Evolutionary conservation across 2,888 invertebrate species (phyloP).

Genomic region (Eulithis prunata): DNA sequence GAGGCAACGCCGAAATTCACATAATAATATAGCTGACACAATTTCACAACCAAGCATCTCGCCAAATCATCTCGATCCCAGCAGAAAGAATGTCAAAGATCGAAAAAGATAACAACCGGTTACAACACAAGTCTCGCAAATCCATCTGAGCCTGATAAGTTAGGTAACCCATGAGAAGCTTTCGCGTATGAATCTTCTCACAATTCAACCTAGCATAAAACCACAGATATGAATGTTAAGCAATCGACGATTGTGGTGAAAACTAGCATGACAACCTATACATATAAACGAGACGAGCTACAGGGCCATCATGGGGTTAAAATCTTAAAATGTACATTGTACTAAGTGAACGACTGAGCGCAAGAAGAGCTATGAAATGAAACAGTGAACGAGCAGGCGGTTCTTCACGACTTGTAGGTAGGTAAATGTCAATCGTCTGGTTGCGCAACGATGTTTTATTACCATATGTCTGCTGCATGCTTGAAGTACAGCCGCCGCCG

Average conservation of each 20-base stretch:
- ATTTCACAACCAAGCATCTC: slow-evolving; percentile 34
- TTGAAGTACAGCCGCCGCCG: slow-evolving; percentile 52
- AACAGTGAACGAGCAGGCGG: slow-evolving; percentile 50
- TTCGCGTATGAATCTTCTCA: slow-evolving; percentile 55
- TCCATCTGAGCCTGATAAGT: slow-evolving; percentile 42
- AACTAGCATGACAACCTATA: slow-evolving; percentile 39
- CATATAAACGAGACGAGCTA: slow-evolving; percentile 25
- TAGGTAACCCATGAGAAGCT: slow-evolving; percentile 54
- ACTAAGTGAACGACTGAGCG: slow-evolving; percentile 5
- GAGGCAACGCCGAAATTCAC: slow-evolving; percentile 22
- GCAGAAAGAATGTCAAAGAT: slow-evolving; percentile 41
- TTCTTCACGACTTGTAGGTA: slow-evolving; percentile 59
- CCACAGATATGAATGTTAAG: slow-evolving; percentile 43
- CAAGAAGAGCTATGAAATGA: slow-evolving; percentile 52
- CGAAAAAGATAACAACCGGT: slow-evolving; percentile 39
- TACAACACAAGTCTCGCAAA: slow-evolving; percentile 39
- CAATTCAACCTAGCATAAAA: slow-evolving; percentile 50
- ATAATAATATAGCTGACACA: slow-evolving; percentile 27
- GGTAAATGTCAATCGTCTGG: slow-evolving; percentile 75
- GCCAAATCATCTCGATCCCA: slow-evolving; percentile 33
- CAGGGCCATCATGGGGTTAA: not conserved
- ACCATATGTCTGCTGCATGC: slow-evolving; percentile 66
- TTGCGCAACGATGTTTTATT: slow-evolving; percentile 74
- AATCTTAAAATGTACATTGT: slow-evolving; percentile 6
- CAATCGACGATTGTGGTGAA: slow-evolving; percentile 46